Evolutionary conservation across 2,888 invertebrate species (phyloP).

Genomic region (Meandrusa payeni): DNA sequence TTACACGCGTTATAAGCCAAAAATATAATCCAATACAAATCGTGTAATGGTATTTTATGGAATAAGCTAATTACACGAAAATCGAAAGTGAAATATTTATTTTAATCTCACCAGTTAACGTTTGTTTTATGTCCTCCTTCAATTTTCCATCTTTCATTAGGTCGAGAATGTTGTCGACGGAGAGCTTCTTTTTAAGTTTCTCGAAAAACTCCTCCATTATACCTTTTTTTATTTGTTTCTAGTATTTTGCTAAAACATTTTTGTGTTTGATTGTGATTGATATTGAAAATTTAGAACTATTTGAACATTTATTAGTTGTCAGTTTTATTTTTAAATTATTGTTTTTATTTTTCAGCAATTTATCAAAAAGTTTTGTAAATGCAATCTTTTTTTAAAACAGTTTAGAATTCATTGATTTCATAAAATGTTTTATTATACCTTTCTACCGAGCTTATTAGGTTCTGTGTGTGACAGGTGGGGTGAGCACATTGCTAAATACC

Average conservation of each 20-base stretch:
- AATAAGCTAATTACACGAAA: too few species aligned
- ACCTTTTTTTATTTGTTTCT: slow-evolving; percentile 23
- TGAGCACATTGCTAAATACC: too few species aligned
- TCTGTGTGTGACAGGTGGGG: too few species aligned
- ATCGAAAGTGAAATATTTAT: too few species aligned
- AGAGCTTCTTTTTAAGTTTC: slow-evolving; percentile 44
- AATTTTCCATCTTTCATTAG: slow-evolving; percentile 44
- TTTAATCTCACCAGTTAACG: slow-evolving; percentile 19
- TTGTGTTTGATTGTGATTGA: neutral
- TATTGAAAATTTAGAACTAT: slow-evolving; percentile 3
- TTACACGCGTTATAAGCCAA: too few species aligned
- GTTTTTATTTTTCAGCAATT: neutral
- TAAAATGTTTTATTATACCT: too few species aligned
- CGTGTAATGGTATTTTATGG: too few species aligned
- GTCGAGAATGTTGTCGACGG: slow-evolving; percentile 42
- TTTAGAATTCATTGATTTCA: too few species aligned
- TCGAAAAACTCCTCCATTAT: slow-evolving; percentile 55
- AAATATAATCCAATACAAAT: too few species aligned
- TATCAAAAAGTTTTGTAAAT: slow-evolving; percentile 16
- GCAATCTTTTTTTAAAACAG: too few species aligned
- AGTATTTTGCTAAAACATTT: slow-evolving; percentile 4
- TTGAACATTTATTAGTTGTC: slow-evolving; percentile 11
- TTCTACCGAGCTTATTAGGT: too few species aligned
- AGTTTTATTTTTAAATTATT: slow-evolving; percentile 7
- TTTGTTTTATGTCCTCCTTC: slow-evolving; percentile 33